These are phyloP conservation scores for Drosophila biarmipes DNA, from an alignment of 1,140 invertebrate genomes.

Conservation along the genomic window DNA sequence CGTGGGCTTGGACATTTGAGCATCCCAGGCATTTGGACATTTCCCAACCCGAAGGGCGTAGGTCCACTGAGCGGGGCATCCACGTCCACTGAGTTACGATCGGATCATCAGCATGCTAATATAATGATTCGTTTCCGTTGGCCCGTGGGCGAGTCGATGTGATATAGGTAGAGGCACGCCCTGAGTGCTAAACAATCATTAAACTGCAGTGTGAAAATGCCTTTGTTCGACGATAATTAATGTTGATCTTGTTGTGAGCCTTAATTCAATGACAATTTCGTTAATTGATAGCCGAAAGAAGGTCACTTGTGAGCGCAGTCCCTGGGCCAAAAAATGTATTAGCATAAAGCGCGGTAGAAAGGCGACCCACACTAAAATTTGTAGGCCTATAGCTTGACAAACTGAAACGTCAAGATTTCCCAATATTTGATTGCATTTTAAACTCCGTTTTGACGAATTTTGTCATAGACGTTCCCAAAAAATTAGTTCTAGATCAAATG, in stretches of 20 bases:
- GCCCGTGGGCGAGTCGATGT: slow-evolving; percentile 23
- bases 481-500: no score
- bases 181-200: slow-evolving; percentile 45
- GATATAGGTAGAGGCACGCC: slow-evolving; percentile 24
- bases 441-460: no score
- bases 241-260: slow-evolving; percentile 42
- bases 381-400: no score
- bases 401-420: no score
- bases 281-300: slow-evolving; percentile 27
- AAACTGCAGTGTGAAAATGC: slow-evolving; percentile 39
- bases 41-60: slow-evolving; percentile 40
- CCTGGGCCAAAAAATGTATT: background rate
- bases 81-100: slow-evolving; percentile 2
- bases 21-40: slow-evolving; percentile 15
- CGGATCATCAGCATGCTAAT: slow-evolving; percentile 33
- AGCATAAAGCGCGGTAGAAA: background rate
- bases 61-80: slow-evolving; percentile 20
- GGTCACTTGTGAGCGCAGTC: slow-evolving; percentile 8
- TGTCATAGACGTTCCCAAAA: no score
- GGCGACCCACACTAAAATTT: background rate
- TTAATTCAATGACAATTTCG: slow-evolving; percentile 25
- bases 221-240: slow-evolving; percentile 47
- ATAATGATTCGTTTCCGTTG: slow-evolving; percentile 45
- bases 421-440: no score
- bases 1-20: slow-evolving; percentile 20